These are phyloP conservation scores for Trichomalopsis sarcophagae DNA, from an alignment of 1,140 invertebrate species.

Conservation along the genomic window DNA sequence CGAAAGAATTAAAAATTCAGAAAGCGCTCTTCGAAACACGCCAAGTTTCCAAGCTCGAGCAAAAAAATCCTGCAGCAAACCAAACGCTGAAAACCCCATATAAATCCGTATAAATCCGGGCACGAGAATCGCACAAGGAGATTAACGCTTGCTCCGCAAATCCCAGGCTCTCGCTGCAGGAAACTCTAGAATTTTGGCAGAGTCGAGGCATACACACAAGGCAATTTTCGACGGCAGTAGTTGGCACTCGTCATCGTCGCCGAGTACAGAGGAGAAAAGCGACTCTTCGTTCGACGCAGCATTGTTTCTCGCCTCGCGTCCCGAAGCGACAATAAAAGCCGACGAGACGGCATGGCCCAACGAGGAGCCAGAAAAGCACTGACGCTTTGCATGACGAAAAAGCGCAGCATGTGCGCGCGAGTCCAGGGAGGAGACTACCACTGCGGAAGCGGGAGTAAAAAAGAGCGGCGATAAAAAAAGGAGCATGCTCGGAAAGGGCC, in stretches of 20 bases:
- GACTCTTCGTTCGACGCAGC: background rate
- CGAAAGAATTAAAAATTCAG: too few species aligned
- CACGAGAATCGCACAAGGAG: background rate
- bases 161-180: background rate
- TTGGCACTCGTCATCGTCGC: background rate
- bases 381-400: constrained; percentile 36
- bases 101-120: background rate
- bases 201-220: background rate
- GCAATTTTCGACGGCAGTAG: background rate
- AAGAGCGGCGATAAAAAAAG: constrained; percentile 7
- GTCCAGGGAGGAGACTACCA: background rate
- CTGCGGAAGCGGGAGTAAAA: background rate
- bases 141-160: constrained; percentile 5
- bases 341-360: background rate
- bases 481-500: background rate
- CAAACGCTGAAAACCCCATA: background rate
- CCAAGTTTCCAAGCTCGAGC: background rate
- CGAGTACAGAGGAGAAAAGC: background rate
- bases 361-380: background rate
- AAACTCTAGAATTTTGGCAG: background rate
- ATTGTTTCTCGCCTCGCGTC: constrained; percentile 27
- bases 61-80: background rate
- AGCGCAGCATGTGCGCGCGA: constrained; percentile 3
- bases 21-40: background rate
- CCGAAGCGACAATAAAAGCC: constrained; percentile 38